These are phyloP conservation scores for Eucriotettix oculatus DNA, from an alignment of 2,888 invertebrate species.

Conservation along the genomic window DNA sequence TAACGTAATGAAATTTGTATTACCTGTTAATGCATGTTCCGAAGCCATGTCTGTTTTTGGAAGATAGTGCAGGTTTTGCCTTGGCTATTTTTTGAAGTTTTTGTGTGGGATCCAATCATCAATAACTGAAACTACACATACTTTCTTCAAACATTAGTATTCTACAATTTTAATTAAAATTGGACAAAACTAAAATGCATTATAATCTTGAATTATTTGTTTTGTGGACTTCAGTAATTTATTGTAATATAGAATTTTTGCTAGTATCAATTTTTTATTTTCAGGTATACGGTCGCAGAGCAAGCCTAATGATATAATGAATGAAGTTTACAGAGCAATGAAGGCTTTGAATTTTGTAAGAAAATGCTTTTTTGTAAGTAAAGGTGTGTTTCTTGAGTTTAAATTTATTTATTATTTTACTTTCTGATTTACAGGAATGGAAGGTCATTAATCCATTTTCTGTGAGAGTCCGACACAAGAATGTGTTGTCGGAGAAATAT, in stretches of 20 bases:
- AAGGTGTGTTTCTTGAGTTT: background rate
- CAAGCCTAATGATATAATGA: slow-evolving; percentile 98
- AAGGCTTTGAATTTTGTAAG: slow-evolving; percentile 82
- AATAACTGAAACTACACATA: too few species aligned
- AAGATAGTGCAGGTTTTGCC: too few species aligned
- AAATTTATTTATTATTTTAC: background rate
- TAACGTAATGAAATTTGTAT: too few species aligned
- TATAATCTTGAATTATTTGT: background rate
- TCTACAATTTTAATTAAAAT: too few species aligned
- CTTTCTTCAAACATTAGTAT: too few species aligned
- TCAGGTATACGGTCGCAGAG: slow-evolving; percentile 85
- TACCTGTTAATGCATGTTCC: too few species aligned
- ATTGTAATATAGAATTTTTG: background rate
- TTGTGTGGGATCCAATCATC: too few species aligned
- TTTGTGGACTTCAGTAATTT: background rate
- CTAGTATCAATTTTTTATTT: slow-evolving; percentile 4
- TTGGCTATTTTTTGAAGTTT: too few species aligned
- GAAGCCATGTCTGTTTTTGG: too few species aligned
- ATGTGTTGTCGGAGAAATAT: slow-evolving; percentile 63
- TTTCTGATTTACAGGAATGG: slow-evolving; percentile 56
- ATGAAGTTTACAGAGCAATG: slow-evolving; percentile 98
- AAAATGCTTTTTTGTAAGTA: slow-evolving; percentile 10
- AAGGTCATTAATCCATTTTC: slow-evolving; percentile 88
- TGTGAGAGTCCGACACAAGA: slow-evolving; percentile 84
- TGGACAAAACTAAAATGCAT: too few species aligned